Conservation (phyloP, 2,888 invertebrate genomes). For the Mechanitis mazaeus region DNA sequence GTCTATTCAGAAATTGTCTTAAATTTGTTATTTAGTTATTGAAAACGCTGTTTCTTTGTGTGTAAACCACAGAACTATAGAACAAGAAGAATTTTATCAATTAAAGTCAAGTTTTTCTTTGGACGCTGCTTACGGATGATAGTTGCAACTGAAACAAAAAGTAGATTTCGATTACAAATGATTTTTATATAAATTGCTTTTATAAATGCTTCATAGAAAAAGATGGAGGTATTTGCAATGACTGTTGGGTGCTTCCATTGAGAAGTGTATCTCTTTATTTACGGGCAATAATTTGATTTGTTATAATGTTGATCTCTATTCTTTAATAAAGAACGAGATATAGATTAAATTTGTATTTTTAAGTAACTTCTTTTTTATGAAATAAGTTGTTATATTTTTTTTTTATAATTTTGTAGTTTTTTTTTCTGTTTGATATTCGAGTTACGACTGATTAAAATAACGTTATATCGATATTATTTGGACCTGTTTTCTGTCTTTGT, state of each 20-base stretch:
- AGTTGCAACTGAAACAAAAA: conserved; percentile 76
- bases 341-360: background rate
- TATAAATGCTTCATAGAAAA: conserved; percentile 47
- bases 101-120: conserved; percentile 49
- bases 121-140: conserved; percentile 76
- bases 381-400: too few species aligned
- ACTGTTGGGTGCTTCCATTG: conserved; percentile 61
- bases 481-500: too few species aligned
- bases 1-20: too few species aligned
- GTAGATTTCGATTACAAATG: conserved; percentile 79
- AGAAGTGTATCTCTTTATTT: conserved; percentile 39
- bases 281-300: conserved; percentile 22
- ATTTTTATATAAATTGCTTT: conserved; percentile 42
- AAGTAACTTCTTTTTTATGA: background rate
- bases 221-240: conserved; percentile 26
- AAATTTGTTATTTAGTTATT: too few species aligned
- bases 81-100: conserved; percentile 2
- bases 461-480: too few species aligned
- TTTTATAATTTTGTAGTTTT: too few species aligned
- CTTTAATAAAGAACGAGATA: background rate
- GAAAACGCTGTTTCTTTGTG: background rate
- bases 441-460: too few species aligned
- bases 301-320: background rate
- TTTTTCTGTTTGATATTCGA: too few species aligned
- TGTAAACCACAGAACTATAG: background rate